Conservation (phyloP, 2,113 vertebrate species). For the Myrmecophaga tridactyla region DNA sequence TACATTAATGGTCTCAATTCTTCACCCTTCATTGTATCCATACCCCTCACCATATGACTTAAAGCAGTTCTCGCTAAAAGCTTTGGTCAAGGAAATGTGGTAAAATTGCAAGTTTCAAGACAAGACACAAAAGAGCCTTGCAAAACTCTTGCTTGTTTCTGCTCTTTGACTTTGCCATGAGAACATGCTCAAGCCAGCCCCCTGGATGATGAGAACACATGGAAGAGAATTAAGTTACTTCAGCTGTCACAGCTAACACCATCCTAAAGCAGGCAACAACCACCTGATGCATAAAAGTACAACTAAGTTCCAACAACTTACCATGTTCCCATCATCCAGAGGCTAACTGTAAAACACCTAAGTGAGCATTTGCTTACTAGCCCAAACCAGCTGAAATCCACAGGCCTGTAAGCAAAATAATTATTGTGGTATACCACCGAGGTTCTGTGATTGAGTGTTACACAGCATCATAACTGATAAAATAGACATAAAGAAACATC, state of each 20-base stretch:
- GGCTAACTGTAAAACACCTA: background rate
- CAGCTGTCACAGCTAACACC: background rate
- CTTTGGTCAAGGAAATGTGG: background rate
- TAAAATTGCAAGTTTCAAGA: background rate
- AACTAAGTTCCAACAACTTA: background rate
- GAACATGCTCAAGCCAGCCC: background rate
- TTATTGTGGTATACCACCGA: background rate
- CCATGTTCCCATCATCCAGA: too few species aligned
- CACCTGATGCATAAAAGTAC: background rate
- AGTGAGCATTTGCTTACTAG: background rate
- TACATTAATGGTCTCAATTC: background rate
- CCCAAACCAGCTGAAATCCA: background rate
- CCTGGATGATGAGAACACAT: background rate
- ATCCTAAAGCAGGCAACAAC: background rate
- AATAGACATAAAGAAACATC: background rate
- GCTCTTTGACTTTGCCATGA: background rate
- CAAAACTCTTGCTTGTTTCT: background rate
- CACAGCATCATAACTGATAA: background rate
- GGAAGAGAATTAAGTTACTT: background rate
- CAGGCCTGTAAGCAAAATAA: background rate
- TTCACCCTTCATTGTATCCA: background rate
- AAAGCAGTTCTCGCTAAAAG: background rate
- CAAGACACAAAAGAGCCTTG: background rate
- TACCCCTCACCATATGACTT: background rate
- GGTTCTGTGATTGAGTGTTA: background rate